A percentile compares a stretch with the other conserved stretches of the same genome.
Evolutionary conservation across 2,888 invertebrate species (phyloP).

Genomic region (Caenorhabditis sp.): DNA sequence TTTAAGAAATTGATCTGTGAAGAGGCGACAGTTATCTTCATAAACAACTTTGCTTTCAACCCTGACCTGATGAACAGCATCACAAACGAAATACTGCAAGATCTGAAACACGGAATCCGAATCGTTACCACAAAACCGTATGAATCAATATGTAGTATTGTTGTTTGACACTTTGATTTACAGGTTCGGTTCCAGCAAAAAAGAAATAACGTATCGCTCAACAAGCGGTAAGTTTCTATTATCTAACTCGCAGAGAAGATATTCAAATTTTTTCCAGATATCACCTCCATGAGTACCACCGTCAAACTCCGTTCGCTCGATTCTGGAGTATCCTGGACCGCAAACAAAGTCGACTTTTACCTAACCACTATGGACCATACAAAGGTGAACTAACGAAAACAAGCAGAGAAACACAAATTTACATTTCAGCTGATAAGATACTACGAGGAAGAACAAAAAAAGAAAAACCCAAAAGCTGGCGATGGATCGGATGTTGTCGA

Average conservation of each 20-base stretch:
- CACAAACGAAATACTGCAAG: slow-evolving; percentile 80
- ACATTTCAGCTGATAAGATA: slow-evolving; percentile 30
- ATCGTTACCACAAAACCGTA: slow-evolving; percentile 99
- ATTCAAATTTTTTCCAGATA: slow-evolving; percentile 85
- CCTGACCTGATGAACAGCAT: slow-evolving; percentile 92
- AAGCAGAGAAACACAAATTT: neutral
- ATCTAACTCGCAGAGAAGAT: no score
- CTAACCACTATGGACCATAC: slow-evolving; percentile 97
- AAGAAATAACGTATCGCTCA: slow-evolving; percentile 30
- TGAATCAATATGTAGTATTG: no score
- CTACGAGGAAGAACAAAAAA: slow-evolving; percentile 25
- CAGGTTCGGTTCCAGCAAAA: slow-evolving; percentile 33
- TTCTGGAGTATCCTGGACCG: slow-evolving; percentile 99
- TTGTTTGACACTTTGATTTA: no score
- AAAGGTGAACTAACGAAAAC: slow-evolving; percentile 82
- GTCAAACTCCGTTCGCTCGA: slow-evolving; percentile 94
- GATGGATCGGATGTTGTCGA: slow-evolving; percentile 33
- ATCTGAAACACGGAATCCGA: slow-evolving; percentile 84
- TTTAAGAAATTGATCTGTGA: slow-evolving; percentile 89
- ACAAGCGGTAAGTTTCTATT: slow-evolving; percentile 21
- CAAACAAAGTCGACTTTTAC: slow-evolving; percentile 98
- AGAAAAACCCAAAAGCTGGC: slow-evolving; percentile 6
- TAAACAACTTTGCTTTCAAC: slow-evolving; percentile 99
- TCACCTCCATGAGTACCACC: slow-evolving; percentile 98
- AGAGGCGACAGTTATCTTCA: slow-evolving; percentile 88